A percentile compares a stretch with the other conserved stretches of the same genome.
phyloP scores from a whole-genome alignment of 1,140 invertebrate genomes.

The Choristoneura fumiferana region DNA sequence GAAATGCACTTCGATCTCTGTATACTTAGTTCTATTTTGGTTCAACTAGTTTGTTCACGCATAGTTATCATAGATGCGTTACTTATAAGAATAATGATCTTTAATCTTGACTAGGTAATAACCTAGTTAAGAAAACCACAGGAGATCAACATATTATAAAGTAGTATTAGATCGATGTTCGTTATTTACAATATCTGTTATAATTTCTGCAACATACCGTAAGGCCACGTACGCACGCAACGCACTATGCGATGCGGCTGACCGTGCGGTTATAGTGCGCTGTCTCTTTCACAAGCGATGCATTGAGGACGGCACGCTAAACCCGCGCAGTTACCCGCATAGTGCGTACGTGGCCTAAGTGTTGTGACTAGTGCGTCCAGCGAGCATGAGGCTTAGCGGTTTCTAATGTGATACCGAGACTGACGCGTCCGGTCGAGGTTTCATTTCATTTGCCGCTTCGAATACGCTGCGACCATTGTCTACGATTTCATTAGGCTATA shows the following conservation, averaged over 20 bases:
- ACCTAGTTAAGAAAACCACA: neutral
- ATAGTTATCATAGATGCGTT: constrained; percentile 34
- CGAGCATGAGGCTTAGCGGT: constrained; percentile 51
- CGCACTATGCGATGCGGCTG: no score
- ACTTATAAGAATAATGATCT: no score
- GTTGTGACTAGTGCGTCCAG: neutral
- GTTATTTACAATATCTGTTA: neutral
- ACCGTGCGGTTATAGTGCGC: no score
- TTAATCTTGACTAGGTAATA: neutral
- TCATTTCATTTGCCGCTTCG: constrained; percentile 41
- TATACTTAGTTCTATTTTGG: constrained; percentile 45
- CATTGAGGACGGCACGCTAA: no score
- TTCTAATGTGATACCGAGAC: constrained; percentile 60
- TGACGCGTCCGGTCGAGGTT: constrained; percentile 43
- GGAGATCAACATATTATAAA: neutral
- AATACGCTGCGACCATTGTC: constrained; percentile 25
- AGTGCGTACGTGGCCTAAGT: no score
- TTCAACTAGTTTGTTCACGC: constrained; percentile 36
- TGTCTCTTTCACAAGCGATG: no score
- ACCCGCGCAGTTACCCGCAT: neutral
- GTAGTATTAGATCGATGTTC: neutral
- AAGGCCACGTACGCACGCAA: no score
- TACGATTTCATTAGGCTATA: neutral
- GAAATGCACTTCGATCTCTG: constrained; percentile 36
- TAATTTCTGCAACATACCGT: no score